Evolutionary conservation across 2,888 invertebrate genomes (phyloP).

Genomic region (Slavum lentiscoides): DNA sequence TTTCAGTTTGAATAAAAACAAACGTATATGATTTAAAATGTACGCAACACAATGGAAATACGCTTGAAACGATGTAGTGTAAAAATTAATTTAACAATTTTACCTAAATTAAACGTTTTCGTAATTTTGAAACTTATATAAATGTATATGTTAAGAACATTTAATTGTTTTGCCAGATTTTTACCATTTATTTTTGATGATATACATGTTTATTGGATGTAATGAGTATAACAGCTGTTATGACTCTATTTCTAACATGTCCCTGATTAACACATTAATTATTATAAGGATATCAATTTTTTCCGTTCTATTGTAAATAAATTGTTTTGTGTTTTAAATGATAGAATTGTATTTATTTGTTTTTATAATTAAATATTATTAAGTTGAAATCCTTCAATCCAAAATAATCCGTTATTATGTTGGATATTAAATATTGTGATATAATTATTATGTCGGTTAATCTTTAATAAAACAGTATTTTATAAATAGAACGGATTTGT

Average conservation of each 20-base stretch:
- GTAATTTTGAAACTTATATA: neutral
- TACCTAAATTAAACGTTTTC: neutral
- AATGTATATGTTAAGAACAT: neutral
- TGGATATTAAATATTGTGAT: conserved; percentile 22
- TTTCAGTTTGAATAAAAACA: neutral
- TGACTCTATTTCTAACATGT: neutral
- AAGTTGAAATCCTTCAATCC: neutral
- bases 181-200: neutral
- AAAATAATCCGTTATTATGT: neutral
- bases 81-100: neutral
- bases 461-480: conserved; percentile 21
- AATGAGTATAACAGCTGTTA: neutral
- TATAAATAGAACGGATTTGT: conserved; percentile 42
- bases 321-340: conserved; percentile 3
- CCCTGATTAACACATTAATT: neutral
- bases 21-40: neutral
- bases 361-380: neutral
- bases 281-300: neutral
- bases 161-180: neutral
- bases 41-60: neutral
- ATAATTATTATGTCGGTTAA: conserved; percentile 19
- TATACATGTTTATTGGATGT: neutral
- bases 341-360: neutral
- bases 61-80: neutral
- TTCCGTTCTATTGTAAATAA: neutral